These are phyloP conservation scores for Alloplasta piceator DNA, from an alignment of 2,888 invertebrate genomes.

Conservation along the genomic window DNA sequence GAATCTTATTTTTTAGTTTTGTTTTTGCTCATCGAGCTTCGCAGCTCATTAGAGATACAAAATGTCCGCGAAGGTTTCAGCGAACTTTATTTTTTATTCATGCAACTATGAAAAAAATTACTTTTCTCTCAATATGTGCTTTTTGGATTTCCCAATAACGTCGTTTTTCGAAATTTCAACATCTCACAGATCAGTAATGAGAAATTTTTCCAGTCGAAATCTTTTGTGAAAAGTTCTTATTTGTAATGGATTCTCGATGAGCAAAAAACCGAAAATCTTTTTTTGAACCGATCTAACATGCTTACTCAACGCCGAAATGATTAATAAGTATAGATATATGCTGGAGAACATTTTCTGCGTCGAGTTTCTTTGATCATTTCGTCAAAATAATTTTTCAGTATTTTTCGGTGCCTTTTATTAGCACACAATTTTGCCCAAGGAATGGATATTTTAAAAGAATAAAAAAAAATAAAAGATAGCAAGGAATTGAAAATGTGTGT, in stretches of 20 bases:
- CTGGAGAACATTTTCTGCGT: background rate
- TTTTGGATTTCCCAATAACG: too few species aligned
- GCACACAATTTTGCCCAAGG: background rate
- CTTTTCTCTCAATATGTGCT: too few species aligned
- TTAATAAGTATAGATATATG: conserved; percentile 15
- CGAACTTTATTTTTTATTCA: background rate
- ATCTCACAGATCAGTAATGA: too few species aligned
- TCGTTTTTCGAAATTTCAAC: too few species aligned
- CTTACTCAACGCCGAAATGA: conserved; percentile 28
- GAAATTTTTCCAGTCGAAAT: too few species aligned
- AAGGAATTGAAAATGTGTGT: conserved; percentile 50
- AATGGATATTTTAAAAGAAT: background rate
- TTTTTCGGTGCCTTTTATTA: background rate
- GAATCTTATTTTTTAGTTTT: too few species aligned
- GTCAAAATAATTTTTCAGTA: background rate
- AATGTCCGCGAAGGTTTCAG: background rate
- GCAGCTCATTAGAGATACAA: too few species aligned
- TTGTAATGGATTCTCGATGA: too few species aligned
- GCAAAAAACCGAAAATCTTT: too few species aligned
- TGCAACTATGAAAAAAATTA: too few species aligned
- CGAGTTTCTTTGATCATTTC: background rate
- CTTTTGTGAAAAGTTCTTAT: too few species aligned
- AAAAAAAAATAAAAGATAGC: conserved; percentile 21
- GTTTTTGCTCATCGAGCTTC: too few species aligned
- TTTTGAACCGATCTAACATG: background rate